Percentiles rank a stretch among this genome's conserved stretches.
Evolutionary conservation across 1,140 invertebrate species (phyloP).

Genomic region (Heliconius hermathena): DNA sequence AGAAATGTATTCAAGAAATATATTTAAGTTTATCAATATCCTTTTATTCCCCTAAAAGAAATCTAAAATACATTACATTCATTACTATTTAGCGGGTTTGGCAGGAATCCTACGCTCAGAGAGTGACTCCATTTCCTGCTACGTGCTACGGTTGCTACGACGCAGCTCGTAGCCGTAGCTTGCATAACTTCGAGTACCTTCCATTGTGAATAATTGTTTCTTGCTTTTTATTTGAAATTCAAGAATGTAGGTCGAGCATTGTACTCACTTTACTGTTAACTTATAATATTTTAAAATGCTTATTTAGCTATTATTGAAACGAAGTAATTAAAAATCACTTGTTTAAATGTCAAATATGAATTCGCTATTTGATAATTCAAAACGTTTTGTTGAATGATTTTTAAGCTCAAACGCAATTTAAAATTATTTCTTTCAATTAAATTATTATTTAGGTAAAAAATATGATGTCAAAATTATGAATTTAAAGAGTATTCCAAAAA

Average conservation of each 20-base stretch:
- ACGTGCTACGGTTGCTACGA: constrained; percentile 69
- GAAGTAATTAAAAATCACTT: constrained; percentile 15
- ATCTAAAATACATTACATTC: constrained; percentile 51
- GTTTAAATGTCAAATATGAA: constrained; percentile 18
- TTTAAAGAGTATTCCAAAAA: too few relatives aligned
- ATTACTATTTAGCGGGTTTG: constrained; percentile 68
- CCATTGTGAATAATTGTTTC: constrained; percentile 67
- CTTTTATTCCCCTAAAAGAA: constrained; percentile 2
- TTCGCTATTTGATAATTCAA: too few relatives aligned
- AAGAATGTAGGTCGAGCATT: constrained; percentile 35
- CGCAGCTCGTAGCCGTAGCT: constrained; percentile 60
- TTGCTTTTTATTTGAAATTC: constrained; percentile 46
- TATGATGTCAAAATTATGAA: too few relatives aligned
- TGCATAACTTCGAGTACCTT: constrained; percentile 58
- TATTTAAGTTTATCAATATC: too few relatives aligned
- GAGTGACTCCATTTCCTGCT: constrained; percentile 72
- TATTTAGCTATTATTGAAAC: constrained; percentile 20
- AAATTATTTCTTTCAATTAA: too few relatives aligned
- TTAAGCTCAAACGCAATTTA: too few relatives aligned
- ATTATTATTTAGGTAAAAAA: too few relatives aligned
- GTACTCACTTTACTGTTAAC: constrained; percentile 31
- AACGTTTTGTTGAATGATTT: too few relatives aligned
- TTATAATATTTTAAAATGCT: constrained; percentile 29
- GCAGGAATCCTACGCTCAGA: constrained; percentile 63
- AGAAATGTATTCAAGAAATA: too few relatives aligned